Conservation (phyloP, 2,888 invertebrate species). For the Phytoseiulus persimilis region DNA sequence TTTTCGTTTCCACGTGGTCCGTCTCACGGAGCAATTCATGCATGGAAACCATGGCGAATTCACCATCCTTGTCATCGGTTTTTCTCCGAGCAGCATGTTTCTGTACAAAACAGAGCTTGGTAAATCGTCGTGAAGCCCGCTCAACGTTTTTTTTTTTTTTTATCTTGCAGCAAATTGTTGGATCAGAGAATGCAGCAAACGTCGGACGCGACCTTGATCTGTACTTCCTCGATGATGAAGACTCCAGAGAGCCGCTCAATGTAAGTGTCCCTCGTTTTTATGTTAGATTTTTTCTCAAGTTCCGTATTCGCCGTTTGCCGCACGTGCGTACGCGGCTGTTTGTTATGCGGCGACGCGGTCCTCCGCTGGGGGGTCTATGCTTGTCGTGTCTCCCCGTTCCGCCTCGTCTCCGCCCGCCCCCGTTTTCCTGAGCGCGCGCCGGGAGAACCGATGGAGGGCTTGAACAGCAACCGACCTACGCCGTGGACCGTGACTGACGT, state of each 20-base stretch:
- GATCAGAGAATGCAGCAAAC: constrained; percentile 19
- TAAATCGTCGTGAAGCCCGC: neutral
- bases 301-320: neutral
- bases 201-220: constrained; percentile 36
- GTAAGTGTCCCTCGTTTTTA: neutral
- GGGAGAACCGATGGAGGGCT: neutral
- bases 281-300: neutral
- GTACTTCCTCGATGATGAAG: constrained; percentile 36
- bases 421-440: neutral
- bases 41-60: too few relatives aligned
- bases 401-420: neutral
- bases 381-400: neutral
- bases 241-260: constrained; percentile 16
- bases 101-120: neutral
- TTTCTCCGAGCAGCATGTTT: neutral
- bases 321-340: neutral
- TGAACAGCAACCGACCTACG: neutral
- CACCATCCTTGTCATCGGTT: too few relatives aligned
- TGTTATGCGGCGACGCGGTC: neutral
- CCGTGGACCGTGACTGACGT: neutral
- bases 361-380: neutral
- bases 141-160: neutral
- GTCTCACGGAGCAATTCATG: too few relatives aligned
- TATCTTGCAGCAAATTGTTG: constrained; percentile 17
- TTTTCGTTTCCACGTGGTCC: too few relatives aligned